Evolutionary conservation across 2,797 vertebrate genomes (phyloP).

Genomic region (Hydrocynus forskahlii): DNA sequence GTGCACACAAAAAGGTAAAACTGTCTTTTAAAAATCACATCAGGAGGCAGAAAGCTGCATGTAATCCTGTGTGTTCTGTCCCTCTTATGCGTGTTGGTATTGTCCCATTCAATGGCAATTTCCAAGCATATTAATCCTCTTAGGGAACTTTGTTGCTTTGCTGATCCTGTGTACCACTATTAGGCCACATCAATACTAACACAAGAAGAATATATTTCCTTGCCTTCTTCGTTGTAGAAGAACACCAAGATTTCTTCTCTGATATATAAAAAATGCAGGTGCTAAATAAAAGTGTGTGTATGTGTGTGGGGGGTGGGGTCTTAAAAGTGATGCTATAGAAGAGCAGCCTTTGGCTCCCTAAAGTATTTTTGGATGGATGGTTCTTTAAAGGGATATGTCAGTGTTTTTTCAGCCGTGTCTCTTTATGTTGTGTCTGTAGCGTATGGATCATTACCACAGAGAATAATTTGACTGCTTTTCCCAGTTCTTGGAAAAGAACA

Average conservation of each 20-base stretch:
- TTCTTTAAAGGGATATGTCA: background rate
- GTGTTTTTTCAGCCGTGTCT: background rate
- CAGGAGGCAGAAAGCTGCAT: conserved; percentile 70
- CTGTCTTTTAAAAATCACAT: conserved; percentile 76
- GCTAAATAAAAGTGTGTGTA: background rate
- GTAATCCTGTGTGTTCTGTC: conserved; percentile 73
- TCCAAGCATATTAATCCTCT: conserved; percentile 67
- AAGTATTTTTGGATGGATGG: background rate
- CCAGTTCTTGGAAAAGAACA: too few species aligned
- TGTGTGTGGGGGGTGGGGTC: too few species aligned
- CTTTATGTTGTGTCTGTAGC: too few species aligned
- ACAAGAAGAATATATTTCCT: conserved; percentile 1
- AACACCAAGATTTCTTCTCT: background rate
- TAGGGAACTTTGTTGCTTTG: conserved; percentile 60
- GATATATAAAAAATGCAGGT: background rate
- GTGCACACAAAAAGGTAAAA: conserved; percentile 75
- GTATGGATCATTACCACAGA: too few species aligned
- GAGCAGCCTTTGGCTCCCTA: background rate
- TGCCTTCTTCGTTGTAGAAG: background rate
- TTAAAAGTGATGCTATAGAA: background rate
- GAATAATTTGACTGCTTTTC: too few species aligned
- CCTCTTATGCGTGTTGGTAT: conserved; percentile 63
- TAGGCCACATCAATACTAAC: conserved; percentile 38
- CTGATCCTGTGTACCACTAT: conserved; percentile 36
- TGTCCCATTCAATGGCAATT: conserved; percentile 60